Evolutionary conservation across 1,140 invertebrate genomes (phyloP), one percentile per base, ranked within the genome.

Genomic region (Armadillidium nasatum): DNA sequence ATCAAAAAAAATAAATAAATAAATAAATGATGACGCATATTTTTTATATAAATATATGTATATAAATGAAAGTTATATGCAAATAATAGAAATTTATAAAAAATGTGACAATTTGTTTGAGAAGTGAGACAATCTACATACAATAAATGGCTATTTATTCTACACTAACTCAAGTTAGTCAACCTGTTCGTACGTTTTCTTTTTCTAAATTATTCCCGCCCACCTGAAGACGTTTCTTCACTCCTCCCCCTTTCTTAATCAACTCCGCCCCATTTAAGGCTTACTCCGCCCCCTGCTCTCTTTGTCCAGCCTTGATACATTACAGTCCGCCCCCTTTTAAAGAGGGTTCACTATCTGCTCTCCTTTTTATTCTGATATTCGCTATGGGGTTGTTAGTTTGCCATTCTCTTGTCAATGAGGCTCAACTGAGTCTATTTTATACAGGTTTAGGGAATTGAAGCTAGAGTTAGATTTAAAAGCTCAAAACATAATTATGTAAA

Each of bases 151-250:
- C 7, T 4, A 60, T 60, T 7, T 60, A 60, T 7, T 2, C 50
- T 15, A 7, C 7, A 2, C 50, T 60, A 60, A 60, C 50, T 60
- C 50, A 60, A 60, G 50, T 60, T 60, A 60, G 50, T 60, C 50
- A 60, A 60, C 50, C 50, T 60, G 50, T 60, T 60, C 50, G 50
- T 60, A 60, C 50, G 50, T 60, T 60, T 60, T 60, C 50, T 60
- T 60, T 60, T 60, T 60, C 50, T 60, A 60, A 60, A 60, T 60
- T 60, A 60, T 60, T 19, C 50, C 9, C 46, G 46, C 46, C 46
- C 50, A 60, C 50, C 19, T 60, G 11, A 19, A 60, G 19, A 13
- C 11, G 50, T 13, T 15, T 60, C 4, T 60, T 33, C 11, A 3
- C 7, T 2, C 50, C 50, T 60, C 50, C 50, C 50, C 50, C 50